Base-by-base conservation (phyloP, 2,888 invertebrate genomes). In the Rhingia rostrata region DNA sequence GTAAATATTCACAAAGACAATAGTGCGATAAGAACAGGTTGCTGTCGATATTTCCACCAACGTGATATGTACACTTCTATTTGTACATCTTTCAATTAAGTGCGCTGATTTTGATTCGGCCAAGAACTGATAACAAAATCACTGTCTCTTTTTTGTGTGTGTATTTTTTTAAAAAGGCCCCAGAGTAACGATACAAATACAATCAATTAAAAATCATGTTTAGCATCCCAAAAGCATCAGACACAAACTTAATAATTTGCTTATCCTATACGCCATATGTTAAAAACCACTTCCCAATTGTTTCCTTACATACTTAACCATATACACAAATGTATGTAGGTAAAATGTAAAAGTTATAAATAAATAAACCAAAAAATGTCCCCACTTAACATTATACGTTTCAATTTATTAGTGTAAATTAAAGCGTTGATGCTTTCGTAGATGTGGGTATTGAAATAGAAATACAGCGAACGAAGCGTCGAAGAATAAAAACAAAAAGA, bases 281-380 rank as follows among this genome's bases (percentile, higher is more conserved):
- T 30, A 47, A 47, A 61, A 61, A 14, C 22, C 37, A 74, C 73
- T 61, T 53, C 35, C 58, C 64, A 54, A 49, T 58, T 61, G 33
- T 64, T 51, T 70, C 35, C 63, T 60, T 66, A 54, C 60, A 64
- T 60, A 53, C 53, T 51, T 58, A 58, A 45, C 5, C 6, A 12
- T 2, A 6, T 12, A 45, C n/a, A 2, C 22, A 22, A 22, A 22
- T 22, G 22, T 2, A 22, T 22, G 22, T 22, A 22, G 22, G 22
- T 22, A 22, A 22, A 22, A 45, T 45, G 12, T 12, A 14, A 77
- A 77, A 77, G 70, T 49, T 82, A 82, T 54, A 82, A 82, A 82
- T 80, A 80, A 80, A 80, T 47, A 82, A 75, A 74, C 58, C 12
- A 43, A 35, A 70, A 64, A 72, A 22, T 9, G 10, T 61, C 32